Evolutionary conservation across 2,113 vertebrate species (phyloP).

Genomic region (Rattus rattus): DNA sequence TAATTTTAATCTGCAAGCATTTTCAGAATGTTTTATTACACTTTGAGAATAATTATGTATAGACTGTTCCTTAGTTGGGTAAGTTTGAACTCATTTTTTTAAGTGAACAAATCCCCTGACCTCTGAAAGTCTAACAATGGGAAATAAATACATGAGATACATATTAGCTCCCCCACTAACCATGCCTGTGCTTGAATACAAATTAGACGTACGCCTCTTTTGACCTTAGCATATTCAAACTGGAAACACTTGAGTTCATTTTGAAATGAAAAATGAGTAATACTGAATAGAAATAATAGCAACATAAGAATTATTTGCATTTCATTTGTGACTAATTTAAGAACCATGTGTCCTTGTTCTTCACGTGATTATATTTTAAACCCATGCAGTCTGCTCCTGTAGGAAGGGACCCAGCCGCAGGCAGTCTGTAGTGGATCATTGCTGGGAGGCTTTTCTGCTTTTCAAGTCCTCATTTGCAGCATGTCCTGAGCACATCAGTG

Average conservation of each 20-base stretch:
- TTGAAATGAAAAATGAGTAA: constrained; percentile 15
- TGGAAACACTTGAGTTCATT: constrained; percentile 58
- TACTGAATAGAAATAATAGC: constrained; percentile 42
- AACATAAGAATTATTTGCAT: constrained; percentile 68
- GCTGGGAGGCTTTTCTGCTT: constrained; percentile 75
- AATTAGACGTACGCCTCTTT: constrained; percentile 30
- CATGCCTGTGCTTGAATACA: constrained; percentile 1
- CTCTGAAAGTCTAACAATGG: constrained; percentile 6
- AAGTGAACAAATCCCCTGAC: constrained; percentile 25
- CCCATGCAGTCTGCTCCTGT: constrained; percentile 79
- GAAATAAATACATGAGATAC: constrained; percentile 35
- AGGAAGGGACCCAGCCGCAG: constrained; percentile 73
- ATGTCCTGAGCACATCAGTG: constrained; percentile 65
- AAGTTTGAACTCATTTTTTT: constrained; percentile 34
- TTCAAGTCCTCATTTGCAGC: constrained; percentile 65
- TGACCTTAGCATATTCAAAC: constrained; percentile 30
- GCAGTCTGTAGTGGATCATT: constrained; percentile 75
- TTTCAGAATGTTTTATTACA: constrained; percentile 35
- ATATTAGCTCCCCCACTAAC: not conserved
- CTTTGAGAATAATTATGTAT: constrained; percentile 3
- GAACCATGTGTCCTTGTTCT: constrained; percentile 81
- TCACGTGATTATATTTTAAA: constrained; percentile 81
- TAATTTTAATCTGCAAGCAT: not conserved
- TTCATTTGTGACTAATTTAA: constrained; percentile 81
- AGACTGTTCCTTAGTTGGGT: not conserved